Base-by-base conservation (phyloP, 2,797 vertebrate genomes). In the Rachycentron canadum region DNA sequence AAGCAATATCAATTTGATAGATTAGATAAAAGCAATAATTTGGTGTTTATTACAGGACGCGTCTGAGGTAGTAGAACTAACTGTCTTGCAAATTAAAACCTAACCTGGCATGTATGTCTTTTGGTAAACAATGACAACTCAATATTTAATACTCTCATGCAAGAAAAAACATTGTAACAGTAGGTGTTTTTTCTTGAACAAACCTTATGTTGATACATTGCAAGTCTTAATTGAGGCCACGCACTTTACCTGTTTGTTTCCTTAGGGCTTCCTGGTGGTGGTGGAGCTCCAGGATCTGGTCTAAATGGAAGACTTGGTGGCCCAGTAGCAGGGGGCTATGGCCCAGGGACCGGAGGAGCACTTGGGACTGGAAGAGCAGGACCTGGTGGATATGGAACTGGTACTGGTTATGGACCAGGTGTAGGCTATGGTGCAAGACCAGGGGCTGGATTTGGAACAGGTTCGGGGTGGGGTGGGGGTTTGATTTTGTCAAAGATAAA, bases 401-500 rank as follows among this genome's bases (percentile, higher is more conserved):
- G 49, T 19, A 45, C 41, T 43, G 41, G 41, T 43, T 40, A 40
- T n/a, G 45, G 45, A 47, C 38, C n/a, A n/a, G 93, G 92, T 36
- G 79, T 79, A 82, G 89, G 89, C 55, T 89, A 80, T 43, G 84
- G 43, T 32, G 32, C 32, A 32, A 7, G 81, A 70, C 81, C 86
- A 58, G 85, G 87, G 0, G 38, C 84, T 69, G 90, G 88, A 87
- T 91, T 90, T 92, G 91, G 92, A 86, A 83, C 83, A 92, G 91
- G 89, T 84, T 74, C 34, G 71, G 66, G 68, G 40, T n/a, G 17
- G 41, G 12, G 41, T 4, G 17, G 16, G 17, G 5, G 17, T 43
- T 72, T 21, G 26, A 40, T 66, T 52, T 45, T 62, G 16, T 25
- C 12, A 5, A 28, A 34, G 0, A 57, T 30, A 3, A 3, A 45